phyloP scores from a whole-genome alignment of 1,140 invertebrate genomes.

The Mamestra configurata region DNA sequence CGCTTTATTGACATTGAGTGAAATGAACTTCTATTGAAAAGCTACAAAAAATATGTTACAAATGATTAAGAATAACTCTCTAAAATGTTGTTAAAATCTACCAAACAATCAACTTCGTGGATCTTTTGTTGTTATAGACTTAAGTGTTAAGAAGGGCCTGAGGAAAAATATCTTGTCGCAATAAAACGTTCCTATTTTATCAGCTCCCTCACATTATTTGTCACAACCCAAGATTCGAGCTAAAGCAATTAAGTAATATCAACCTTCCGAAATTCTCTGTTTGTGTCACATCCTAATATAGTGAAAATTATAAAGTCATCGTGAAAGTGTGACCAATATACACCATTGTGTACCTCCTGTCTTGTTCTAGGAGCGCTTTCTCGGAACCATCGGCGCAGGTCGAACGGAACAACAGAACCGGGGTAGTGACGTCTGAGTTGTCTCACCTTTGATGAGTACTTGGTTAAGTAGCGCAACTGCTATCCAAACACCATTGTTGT shows the following conservation, averaged over 20 bases:
- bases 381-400: not conserved
- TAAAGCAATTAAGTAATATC: not conserved
- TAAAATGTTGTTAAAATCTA: not conserved
- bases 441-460: not conserved
- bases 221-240: no score
- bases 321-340: constrained; percentile 14
- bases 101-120: not conserved
- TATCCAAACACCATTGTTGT: constrained; percentile 19
- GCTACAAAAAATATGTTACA: not conserved
- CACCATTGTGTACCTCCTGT: constrained; percentile 20
- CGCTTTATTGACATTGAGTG: not conserved
- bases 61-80: not conserved
- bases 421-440: constrained; percentile 1
- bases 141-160: not conserved
- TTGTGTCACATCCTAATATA: not conserved
- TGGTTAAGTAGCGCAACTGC: not conserved
- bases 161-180: not conserved
- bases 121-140: not conserved
- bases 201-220: no score
- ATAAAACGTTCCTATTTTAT: not conserved
- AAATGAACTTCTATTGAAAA: not conserved
- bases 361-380: constrained; percentile 1
- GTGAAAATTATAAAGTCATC: not conserved
- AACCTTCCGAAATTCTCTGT: not conserved
- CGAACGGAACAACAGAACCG: constrained; percentile 14